Evolutionary conservation across 2,113 vertebrate genomes (phyloP).

Genomic region (Speoplatyrhinus poulsoni): DNA sequence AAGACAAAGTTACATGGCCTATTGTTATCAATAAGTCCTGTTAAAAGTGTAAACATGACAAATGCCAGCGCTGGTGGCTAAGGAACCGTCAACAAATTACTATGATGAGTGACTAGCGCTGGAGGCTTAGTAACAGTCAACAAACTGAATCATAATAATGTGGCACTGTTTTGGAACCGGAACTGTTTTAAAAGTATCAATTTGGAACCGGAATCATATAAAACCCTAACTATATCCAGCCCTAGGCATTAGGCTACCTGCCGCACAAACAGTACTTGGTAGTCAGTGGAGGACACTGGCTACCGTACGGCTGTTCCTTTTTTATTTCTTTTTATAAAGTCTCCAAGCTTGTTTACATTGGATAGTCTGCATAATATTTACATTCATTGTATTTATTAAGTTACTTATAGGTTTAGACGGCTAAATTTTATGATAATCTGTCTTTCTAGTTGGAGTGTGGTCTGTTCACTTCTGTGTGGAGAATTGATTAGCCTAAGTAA

Average conservation of each 20-base stretch:
- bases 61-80: no score
- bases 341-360: constrained; percentile 6
- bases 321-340: background rate
- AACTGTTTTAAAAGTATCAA: no score
- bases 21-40: no score
- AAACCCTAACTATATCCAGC: no score
- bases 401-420: constrained; percentile 36
- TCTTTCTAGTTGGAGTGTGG: constrained; percentile 39
- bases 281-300: constrained; percentile 18
- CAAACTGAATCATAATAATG: no score
- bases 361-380: constrained; percentile 1
- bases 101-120: no score
- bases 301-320: constrained; percentile 11
- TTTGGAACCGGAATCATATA: no score
- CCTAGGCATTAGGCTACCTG: background rate
- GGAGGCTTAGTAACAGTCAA: no score
- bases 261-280: constrained; percentile 27
- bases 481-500: constrained; percentile 38
- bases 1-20: no score
- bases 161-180: no score
- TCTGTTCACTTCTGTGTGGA: constrained; percentile 28
- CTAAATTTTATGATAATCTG: constrained; percentile 25
- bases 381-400: constrained; percentile 20
- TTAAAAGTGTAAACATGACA: no score
- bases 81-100: no score